phyloP scores from a whole-genome alignment of 1,140 invertebrate species.

The Eumeta japonica region DNA sequence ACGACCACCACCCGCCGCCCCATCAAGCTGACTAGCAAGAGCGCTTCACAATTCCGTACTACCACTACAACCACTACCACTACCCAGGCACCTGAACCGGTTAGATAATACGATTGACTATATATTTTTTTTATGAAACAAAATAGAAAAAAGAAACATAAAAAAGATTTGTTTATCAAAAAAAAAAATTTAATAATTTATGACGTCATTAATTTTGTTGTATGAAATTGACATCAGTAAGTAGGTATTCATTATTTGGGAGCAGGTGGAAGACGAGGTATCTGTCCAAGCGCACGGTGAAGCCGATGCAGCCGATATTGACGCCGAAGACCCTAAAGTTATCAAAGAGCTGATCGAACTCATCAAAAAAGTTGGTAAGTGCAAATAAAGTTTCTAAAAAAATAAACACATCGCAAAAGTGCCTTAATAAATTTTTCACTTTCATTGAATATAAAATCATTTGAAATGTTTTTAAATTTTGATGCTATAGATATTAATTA shows the following conservation, averaged over 20 bases:
- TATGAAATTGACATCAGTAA: too few species aligned
- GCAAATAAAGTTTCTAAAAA: neutral
- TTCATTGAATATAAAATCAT: too few species aligned
- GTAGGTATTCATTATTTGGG: too few species aligned
- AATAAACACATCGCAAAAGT: neutral
- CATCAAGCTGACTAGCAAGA: slow-evolving; percentile 38
- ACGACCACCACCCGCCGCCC: slow-evolving; percentile 51
- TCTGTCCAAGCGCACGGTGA: too few species aligned
- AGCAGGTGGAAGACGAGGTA: slow-evolving; percentile 41
- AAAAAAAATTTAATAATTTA: too few species aligned
- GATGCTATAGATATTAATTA: too few species aligned
- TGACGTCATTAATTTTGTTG: too few species aligned
- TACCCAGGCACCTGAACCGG: slow-evolving; percentile 40
- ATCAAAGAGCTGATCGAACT: slow-evolving; percentile 82
- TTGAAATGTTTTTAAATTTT: too few species aligned
- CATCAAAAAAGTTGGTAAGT: slow-evolving; percentile 77
- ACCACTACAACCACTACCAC: slow-evolving; percentile 56
- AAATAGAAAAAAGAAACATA: slow-evolving; percentile 4
- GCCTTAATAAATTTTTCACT: too few species aligned
- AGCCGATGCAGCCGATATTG: slow-evolving; percentile 29
- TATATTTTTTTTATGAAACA: too few species aligned
- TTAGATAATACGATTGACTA: too few species aligned
- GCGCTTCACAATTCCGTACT: slow-evolving; percentile 41
- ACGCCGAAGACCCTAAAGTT: slow-evolving; percentile 77
- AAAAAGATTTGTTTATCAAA: too few species aligned